A percentile compares a stretch with the other conserved stretches of the same genome.
These are phyloP conservation scores for Eclectus roratus DNA, from an alignment of 2,113 vertebrate species.

Conservation along the genomic window DNA sequence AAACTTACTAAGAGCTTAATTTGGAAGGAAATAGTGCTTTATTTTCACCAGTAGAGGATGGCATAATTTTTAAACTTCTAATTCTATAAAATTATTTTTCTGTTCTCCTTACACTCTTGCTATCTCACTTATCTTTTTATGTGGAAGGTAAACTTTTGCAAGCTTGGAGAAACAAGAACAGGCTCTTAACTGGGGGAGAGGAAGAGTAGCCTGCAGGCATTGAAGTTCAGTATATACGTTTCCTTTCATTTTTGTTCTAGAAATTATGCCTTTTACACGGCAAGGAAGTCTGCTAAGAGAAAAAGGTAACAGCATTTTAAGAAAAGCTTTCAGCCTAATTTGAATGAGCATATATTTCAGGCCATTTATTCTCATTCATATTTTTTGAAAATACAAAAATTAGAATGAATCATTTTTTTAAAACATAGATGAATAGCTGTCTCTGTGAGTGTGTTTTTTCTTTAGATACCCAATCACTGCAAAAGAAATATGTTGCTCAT, in stretches of 20 bases:
- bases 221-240: not conserved
- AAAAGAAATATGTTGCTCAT: not conserved
- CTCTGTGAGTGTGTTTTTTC: not conserved
- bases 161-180: not conserved
- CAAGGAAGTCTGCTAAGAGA: not conserved
- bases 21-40: not conserved
- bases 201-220: not conserved
- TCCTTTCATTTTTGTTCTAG: not conserved
- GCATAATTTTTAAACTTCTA: not conserved
- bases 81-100: not conserved
- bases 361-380: not conserved
- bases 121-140: not conserved
- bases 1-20: not conserved
- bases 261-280: not conserved
- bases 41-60: not conserved
- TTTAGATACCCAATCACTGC: not conserved
- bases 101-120: not conserved
- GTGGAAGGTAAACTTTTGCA: not conserved
- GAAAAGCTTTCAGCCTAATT: not conserved
- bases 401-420: not conserved
- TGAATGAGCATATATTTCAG: not conserved
- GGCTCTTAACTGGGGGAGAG: not conserved
- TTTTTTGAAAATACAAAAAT: not conserved
- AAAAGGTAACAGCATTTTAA: not conserved
- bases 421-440: not conserved